phyloP scores from a whole-genome alignment of 1,140 invertebrate genomes.

The Mamestra configurata region DNA sequence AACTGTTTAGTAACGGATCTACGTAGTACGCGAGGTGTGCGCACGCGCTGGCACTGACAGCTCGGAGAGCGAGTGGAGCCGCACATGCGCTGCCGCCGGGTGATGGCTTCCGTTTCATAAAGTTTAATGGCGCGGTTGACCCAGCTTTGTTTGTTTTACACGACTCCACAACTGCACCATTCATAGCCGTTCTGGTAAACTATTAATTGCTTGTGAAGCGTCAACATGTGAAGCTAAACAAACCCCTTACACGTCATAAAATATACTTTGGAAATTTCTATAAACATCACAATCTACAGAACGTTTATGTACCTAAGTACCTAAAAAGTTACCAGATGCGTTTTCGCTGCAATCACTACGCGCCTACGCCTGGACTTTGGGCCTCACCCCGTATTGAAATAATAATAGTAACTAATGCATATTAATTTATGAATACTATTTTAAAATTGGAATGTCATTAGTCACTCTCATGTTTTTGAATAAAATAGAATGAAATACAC shows the following conservation, averaged over 20 bases:
- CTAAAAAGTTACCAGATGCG: not conserved
- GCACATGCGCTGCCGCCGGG: constrained; percentile 69
- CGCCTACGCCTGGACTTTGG: too few species aligned
- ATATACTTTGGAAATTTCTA: not conserved
- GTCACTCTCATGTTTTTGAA: not conserved
- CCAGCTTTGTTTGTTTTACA: constrained; percentile 85
- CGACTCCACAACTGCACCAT: constrained; percentile 80
- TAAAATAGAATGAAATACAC: not conserved
- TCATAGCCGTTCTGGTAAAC: constrained; percentile 79
- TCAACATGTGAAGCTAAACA: constrained; percentile 42
- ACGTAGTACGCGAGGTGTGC: constrained; percentile 62
- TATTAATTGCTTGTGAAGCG: constrained; percentile 73
- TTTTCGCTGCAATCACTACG: too few species aligned
- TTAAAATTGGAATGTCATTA: not conserved
- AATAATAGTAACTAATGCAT: too few species aligned
- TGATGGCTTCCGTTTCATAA: constrained; percentile 85
- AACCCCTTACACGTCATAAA: constrained; percentile 28
- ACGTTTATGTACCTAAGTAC: not conserved
- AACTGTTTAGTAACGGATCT: constrained; percentile 50
- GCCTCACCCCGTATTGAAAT: too few species aligned
- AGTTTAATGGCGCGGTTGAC: constrained; percentile 85
- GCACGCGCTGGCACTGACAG: constrained; percentile 84
- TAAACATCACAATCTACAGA: not conserved
- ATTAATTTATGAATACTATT: not conserved
- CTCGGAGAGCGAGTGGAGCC: constrained; percentile 69